Evolutionary conservation across 2,797 vertebrate species (phyloP).

Genomic region (Sebastes oblongus): DNA sequence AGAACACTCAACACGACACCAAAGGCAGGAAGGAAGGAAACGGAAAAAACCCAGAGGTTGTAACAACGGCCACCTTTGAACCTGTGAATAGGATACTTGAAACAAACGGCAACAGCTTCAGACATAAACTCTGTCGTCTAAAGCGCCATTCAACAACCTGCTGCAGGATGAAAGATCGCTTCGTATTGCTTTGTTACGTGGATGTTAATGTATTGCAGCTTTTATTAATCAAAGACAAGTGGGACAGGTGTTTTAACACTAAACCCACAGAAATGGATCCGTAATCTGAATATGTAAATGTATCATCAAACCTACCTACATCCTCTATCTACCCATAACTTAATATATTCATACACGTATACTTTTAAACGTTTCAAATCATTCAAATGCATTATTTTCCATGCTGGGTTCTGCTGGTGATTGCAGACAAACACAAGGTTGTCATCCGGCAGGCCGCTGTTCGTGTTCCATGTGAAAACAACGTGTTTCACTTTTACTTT

Average conservation of each 20-base stretch:
- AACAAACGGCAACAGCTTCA: conserved; percentile 21
- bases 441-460: no score
- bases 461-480: no score
- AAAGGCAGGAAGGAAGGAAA: conserved; percentile 50
- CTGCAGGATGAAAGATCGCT: background rate
- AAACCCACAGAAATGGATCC: background rate
- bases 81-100: background rate
- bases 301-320: background rate
- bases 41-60: conserved; percentile 19
- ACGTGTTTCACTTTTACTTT: no score
- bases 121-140: background rate
- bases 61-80: conserved; percentile 29
- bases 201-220: background rate
- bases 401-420: no score
- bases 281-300: background rate
- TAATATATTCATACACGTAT: background rate
- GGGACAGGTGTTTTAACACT: background rate
- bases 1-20: conserved; percentile 20
- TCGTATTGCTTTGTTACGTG: background rate
- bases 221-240: background rate
- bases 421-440: no score
- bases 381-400: no score
- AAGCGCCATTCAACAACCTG: background rate
- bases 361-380: background rate
- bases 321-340: background rate